These are phyloP conservation scores for Dolichotis patagonum DNA, from an alignment of 2,113 vertebrate species.

Conservation along the genomic window DNA sequence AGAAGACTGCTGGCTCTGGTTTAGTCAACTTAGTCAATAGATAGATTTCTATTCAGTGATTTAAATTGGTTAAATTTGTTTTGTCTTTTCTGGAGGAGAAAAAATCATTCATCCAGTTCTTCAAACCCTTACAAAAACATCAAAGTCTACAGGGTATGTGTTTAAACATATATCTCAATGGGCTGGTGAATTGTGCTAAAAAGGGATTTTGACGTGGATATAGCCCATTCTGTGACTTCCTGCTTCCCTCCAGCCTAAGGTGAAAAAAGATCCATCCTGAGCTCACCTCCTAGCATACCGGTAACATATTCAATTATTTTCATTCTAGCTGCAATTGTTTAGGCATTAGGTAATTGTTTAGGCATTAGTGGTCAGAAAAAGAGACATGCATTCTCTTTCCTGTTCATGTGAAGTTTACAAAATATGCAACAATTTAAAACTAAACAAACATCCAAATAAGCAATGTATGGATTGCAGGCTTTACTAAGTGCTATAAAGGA, in stretches of 20 bases:
- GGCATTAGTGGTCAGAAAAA: not conserved
- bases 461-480: not conserved
- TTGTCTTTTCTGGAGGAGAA: conserved; percentile 29
- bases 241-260: not conserved
- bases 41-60: conserved; percentile 17
- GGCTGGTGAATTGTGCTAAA: not conserved
- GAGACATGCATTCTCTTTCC: not conserved
- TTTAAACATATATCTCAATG: not conserved
- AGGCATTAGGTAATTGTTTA: not conserved
- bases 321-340: not conserved
- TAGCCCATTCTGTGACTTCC: not conserved
- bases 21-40: not conserved
- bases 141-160: not conserved
- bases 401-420: not conserved
- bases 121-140: not conserved
- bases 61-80: conserved; percentile 37
- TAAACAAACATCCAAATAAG: not conserved
- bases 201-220: not conserved
- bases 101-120: not conserved
- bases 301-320: not conserved
- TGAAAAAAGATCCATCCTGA: not conserved
- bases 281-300: too few relatives aligned
- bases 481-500: not conserved
- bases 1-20: not conserved
- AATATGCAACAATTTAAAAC: not conserved